phyloP scores from a whole-genome alignment of 2,888 invertebrate genomes.

The Acanthosoma haemorrhoidale region DNA sequence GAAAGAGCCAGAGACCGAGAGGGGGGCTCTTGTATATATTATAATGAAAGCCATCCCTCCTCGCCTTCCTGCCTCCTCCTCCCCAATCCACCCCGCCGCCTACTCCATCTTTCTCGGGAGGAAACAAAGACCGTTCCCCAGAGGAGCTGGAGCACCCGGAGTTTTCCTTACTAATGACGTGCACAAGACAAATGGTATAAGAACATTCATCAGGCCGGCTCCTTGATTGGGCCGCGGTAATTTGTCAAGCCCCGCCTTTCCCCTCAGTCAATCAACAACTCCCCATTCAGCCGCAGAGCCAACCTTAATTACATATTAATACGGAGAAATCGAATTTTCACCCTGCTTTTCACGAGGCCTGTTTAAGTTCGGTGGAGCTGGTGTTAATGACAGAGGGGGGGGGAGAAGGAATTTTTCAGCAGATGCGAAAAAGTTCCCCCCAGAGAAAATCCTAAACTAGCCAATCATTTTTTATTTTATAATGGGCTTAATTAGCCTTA shows the following conservation, averaged over 20 bases:
- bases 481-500: too few species aligned
- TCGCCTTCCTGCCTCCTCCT: neutral
- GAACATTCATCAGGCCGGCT: slow-evolving; percentile 36
- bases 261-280: slow-evolving; percentile 21
- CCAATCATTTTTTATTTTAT: too few species aligned
- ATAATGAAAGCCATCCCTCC: slow-evolving; percentile 22
- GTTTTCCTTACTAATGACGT: slow-evolving; percentile 33
- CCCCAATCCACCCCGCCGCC: neutral
- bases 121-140: neutral
- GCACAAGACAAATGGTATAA: slow-evolving; percentile 36
- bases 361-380: neutral
- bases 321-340: slow-evolving; percentile 1
- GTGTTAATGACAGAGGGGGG: neutral
- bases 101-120: neutral
- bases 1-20: neutral
- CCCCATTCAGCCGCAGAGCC: neutral
- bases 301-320: slow-evolving; percentile 18
- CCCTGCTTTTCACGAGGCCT: neutral
- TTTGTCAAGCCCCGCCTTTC: slow-evolving; percentile 23
- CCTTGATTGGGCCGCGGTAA: slow-evolving; percentile 22
- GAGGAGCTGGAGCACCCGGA: neutral
- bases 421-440: too few species aligned
- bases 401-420: too few species aligned
- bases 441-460: too few species aligned
- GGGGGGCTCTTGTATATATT: slow-evolving; percentile 24